Evolutionary conservation across 2,888 invertebrate species (phyloP).

Genomic region (Eupithecia abbreviata): DNA sequence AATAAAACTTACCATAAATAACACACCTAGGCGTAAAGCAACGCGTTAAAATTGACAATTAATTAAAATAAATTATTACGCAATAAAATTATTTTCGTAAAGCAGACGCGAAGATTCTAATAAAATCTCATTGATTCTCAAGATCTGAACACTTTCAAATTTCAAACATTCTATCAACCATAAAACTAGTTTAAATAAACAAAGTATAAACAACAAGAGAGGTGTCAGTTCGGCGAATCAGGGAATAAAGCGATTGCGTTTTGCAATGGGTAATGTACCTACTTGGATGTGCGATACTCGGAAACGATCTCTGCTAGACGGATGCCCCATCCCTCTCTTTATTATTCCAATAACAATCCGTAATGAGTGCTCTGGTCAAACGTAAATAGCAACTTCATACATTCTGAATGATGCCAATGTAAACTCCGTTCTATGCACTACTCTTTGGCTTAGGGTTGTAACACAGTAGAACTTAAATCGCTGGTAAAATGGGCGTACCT

Average conservation of each 20-base stretch:
- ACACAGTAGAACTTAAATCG: conserved; percentile 12
- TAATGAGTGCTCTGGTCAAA: conserved; percentile 83
- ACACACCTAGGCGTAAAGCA: conserved; percentile 38
- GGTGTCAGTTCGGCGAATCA: conserved; percentile 78
- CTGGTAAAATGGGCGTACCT: neutral
- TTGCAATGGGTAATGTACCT: conserved; percentile 70
- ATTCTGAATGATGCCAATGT: conserved; percentile 82
- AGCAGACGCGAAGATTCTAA: conserved; percentile 42
- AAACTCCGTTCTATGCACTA: conserved; percentile 75
- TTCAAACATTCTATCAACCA: conserved; percentile 57
- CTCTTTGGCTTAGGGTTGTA: conserved; percentile 71
- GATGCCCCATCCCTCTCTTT: conserved; percentile 78
- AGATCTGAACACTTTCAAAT: conserved; percentile 53
- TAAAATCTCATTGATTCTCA: conserved; percentile 39
- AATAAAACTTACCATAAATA: conserved; percentile 42
- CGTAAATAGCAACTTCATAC: conserved; percentile 83
- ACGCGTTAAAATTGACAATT: conserved; percentile 45
- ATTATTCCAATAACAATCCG: conserved; percentile 84
- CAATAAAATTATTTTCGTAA: conserved; percentile 44
- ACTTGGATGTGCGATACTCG: conserved; percentile 55
- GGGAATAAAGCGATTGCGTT: conserved; percentile 78
- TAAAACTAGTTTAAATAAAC: conserved; percentile 71
- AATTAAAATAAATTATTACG: conserved; percentile 45
- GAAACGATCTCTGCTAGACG: conserved; percentile 76
- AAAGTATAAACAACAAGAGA: conserved; percentile 78